Conservation (phyloP, 2,888 invertebrate genomes). For the Stenolophus ochropezus region DNA sequence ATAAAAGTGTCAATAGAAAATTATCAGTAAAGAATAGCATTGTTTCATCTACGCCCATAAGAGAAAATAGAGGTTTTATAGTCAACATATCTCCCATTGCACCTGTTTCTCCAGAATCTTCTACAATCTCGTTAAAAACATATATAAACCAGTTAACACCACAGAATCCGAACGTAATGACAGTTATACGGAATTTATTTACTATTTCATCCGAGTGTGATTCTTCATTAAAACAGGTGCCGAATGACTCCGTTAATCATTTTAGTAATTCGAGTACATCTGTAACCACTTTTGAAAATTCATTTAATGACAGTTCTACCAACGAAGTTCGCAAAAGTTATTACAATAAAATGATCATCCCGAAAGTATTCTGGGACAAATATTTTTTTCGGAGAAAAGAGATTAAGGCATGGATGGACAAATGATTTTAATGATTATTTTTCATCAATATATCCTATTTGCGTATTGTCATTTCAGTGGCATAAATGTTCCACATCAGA, state of each 20-base stretch:
- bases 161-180: no score
- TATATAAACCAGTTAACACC: no score
- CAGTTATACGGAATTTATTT: no score
- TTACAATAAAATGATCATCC: neutral
- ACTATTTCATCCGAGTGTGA: no score
- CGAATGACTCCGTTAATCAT: no score
- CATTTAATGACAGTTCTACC: neutral
- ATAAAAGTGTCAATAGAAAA: neutral
- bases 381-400: neutral
- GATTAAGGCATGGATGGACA: neutral
- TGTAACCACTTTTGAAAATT: neutral
- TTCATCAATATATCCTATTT: neutral
- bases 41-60: no score
- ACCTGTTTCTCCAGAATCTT: no score
- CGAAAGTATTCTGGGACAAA: neutral
- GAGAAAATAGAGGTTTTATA: no score
- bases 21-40: neutral
- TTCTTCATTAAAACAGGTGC: no score
- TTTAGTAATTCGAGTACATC: no score
- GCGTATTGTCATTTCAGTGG: neutral
- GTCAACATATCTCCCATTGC: no score
- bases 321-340: neutral
- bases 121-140: no score
- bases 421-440: slow-evolving; percentile 1
- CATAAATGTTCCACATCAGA: neutral